Base-by-base conservation (phyloP, 2,797 vertebrate species). In the Rhynchotus rufescens region DNA sequence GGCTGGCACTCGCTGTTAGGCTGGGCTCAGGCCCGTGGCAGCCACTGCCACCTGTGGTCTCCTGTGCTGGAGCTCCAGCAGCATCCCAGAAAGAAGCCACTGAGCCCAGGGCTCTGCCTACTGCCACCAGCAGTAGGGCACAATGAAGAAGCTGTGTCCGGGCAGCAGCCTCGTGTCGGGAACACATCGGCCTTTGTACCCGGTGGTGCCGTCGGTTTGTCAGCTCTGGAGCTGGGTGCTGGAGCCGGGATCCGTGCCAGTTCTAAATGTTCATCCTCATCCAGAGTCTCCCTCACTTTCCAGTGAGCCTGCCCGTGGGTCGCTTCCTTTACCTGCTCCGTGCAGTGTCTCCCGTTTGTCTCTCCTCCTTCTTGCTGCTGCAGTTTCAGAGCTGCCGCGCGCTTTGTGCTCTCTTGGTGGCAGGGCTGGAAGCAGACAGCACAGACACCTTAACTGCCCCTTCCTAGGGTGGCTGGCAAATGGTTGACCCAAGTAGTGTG, bases 151-250 rank as follows among this genome's bases (percentile, higher is more conserved):
- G 40, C 69, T 87, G 91, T 69, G 72, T 82, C 47, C 0, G 0
- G 21, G 82, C 3, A 0, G 75, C 83, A 64, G 85, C 78, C 85
- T 93, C 34, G 15, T 72, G 92, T 36, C 2, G 0, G 77, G 67
- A 94, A 92, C 86, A 93, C 72, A 84, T 5, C 57, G 62, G 42
- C 61, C 75, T 84, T 95, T 92, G 85, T 90, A 38, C 5, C 28
- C 8, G 32, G 60, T 9, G 0, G 64, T 77, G 87, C 71, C n/a
- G 15, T 40, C 28, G 9, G 89, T 88, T 88, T 88, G 92, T 94
- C 85, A 66, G 92, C 85, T 79, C 68, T 57, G 72, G 88, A 42
- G 84, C 75, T 36, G 82, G 34, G 10, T 67, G 74, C 66, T 61
- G 32, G 40, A 2, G 7, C 6, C 6, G 85, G 81, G 77, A 74